These are phyloP conservation scores for Panopea generosa DNA, from an alignment of 2,888 invertebrate genomes.

Conservation along the genomic window DNA sequence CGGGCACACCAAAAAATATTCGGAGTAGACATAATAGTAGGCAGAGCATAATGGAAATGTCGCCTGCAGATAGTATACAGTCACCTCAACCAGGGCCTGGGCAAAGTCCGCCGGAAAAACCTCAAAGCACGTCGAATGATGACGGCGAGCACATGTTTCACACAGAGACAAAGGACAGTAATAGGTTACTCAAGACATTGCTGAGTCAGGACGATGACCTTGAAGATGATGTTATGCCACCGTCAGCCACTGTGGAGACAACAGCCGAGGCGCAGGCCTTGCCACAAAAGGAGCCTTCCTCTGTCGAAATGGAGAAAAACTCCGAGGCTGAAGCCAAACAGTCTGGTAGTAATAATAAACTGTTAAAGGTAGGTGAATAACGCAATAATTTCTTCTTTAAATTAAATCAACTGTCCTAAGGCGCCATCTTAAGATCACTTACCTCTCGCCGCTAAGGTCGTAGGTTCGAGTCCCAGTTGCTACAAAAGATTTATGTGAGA, in stretches of 20 bases:
- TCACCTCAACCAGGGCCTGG: conserved; percentile 80
- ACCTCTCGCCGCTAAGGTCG: too few species aligned
- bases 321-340: conserved; percentile 82
- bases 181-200: conserved; percentile 86
- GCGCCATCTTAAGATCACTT: too few species aligned
- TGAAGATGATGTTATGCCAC: conserved; percentile 84
- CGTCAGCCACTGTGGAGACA: conserved; percentile 14
- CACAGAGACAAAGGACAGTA: conserved; percentile 63
- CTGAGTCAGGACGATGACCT: conserved; percentile 89
- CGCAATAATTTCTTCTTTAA: too few species aligned
- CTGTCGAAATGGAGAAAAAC: conserved; percentile 83
- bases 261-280: conserved; percentile 46
- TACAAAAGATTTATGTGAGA: too few species aligned
- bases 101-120: conserved; percentile 79
- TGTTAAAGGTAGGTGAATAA: conserved; percentile 80
- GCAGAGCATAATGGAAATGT: conserved; percentile 64
- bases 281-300: conserved; percentile 15
- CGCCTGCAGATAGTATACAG: conserved; percentile 75
- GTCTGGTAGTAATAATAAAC: conserved; percentile 71
- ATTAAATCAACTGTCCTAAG: too few species aligned
- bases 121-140: conserved; percentile 82
- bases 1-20: conserved; percentile 44
- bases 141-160: conserved; percentile 66
- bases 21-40: conserved; percentile 58
- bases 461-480: too few species aligned